Conservation (phyloP, 2,797 vertebrate species). For the Kryptopterus vitreolus region DNA sequence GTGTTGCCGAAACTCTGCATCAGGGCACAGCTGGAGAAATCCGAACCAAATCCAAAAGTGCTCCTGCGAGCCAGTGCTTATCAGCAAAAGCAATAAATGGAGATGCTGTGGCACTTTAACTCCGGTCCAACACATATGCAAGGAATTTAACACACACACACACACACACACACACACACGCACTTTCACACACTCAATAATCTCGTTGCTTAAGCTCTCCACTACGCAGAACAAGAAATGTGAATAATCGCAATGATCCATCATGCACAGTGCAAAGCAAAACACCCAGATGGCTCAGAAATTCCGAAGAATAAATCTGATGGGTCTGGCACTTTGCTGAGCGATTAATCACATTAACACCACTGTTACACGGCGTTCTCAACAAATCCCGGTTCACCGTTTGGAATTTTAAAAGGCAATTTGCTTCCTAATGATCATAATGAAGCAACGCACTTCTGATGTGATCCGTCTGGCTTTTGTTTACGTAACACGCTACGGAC, state of each 20-base stretch:
- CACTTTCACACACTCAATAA: background rate
- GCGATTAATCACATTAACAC: conserved; percentile 16
- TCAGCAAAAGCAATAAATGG: conserved; percentile 15
- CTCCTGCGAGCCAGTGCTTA: background rate
- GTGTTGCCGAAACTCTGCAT: background rate
- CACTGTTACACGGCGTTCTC: background rate
- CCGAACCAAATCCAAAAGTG: background rate
- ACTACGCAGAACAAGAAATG: too few species aligned
- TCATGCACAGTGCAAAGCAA: background rate
- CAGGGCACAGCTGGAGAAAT: background rate
- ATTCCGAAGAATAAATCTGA: conserved; percentile 6
- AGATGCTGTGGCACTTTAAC: background rate
- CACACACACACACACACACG: background rate
- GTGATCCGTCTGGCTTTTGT: background rate
- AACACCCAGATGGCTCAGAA: conserved; percentile 7
- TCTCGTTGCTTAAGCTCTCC: background rate
- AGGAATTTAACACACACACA: background rate
- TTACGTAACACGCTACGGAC: background rate
- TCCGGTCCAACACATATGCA: background rate
- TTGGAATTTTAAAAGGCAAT: background rate
- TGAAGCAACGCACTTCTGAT: background rate
- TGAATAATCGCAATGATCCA: background rate
- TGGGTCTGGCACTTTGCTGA: conserved; percentile 2
- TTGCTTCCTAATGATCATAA: background rate
- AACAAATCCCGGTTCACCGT: background rate